Percentiles rank a stretch among this genome's conserved stretches.
Conservation (phyloP, 2,113 vertebrate species). For the Acrocephalus arundinaceus region DNA sequence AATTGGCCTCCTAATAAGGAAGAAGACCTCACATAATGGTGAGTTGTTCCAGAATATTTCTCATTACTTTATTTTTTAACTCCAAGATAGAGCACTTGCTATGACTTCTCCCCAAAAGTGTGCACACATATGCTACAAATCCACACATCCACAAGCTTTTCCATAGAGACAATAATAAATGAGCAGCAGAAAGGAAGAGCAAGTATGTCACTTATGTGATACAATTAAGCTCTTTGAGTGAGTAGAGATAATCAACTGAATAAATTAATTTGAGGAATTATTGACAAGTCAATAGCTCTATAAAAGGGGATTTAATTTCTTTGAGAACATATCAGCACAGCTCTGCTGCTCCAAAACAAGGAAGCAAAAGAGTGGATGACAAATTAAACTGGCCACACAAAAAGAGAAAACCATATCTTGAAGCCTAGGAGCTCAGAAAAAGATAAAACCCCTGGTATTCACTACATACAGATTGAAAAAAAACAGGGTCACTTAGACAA, state of each 20-base stretch:
- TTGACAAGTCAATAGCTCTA: neutral
- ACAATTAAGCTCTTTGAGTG: neutral
- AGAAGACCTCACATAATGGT: neutral
- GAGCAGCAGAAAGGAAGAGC: neutral
- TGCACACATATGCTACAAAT: fast-evolving
- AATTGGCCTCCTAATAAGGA: neutral
- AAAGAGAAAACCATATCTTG: neutral
- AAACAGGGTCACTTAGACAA: neutral
- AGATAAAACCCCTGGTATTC: neutral
- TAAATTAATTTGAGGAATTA: neutral
- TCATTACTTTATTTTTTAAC: neutral
- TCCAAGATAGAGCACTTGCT: neutral
- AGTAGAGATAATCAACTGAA: neutral
- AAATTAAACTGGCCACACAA: neutral
- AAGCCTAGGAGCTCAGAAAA: neutral
- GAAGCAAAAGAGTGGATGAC: neutral
- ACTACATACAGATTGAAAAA: neutral
- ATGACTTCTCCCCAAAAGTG: neutral
- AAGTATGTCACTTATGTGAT: neutral
- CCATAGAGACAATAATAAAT: neutral
- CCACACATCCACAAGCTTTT: neutral
- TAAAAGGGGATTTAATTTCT: neutral
- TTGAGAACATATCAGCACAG: neutral
- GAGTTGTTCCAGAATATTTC: neutral
- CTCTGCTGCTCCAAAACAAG: neutral